These are phyloP conservation scores for Dicerorhinus sumatrensis DNA, from an alignment of 2,113 vertebrate species.

Conservation along the genomic window DNA sequence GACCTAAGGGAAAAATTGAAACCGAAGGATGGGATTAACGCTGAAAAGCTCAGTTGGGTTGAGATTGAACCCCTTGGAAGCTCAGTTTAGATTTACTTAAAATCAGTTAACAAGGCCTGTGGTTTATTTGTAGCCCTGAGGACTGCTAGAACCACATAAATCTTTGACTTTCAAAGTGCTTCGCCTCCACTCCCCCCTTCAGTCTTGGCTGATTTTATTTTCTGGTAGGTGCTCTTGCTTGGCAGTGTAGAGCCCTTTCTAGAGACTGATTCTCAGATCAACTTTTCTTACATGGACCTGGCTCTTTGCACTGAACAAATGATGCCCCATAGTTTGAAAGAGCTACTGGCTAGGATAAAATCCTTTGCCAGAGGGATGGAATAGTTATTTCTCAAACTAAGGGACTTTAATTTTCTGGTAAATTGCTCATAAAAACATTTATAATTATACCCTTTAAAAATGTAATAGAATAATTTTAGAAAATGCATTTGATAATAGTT, in stretches of 20 bases:
- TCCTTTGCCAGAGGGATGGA: conserved; percentile 54
- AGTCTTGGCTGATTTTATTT: neutral
- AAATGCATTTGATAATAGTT: conserved; percentile 74
- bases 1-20: conserved; percentile 55
- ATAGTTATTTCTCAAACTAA: conserved; percentile 72
- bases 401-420: conserved; percentile 79
- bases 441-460: conserved; percentile 81
- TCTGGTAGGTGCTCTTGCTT: neutral
- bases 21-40: conserved; percentile 51
- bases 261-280: conserved; percentile 24
- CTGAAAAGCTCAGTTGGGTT: conserved; percentile 44
- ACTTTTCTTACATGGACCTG: neutral
- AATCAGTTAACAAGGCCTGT: conserved; percentile 44
- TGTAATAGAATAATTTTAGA: conserved; percentile 80
- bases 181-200: neutral
- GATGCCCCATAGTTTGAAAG: conserved; percentile 46
- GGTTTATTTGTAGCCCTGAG: neutral
- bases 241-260: neutral
- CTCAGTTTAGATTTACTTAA: conserved; percentile 51
- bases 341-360: conserved; percentile 59
- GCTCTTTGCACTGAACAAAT: neutral
- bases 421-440: conserved; percentile 82
- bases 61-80: conserved; percentile 42
- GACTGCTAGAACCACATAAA: neutral
- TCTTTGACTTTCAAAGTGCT: neutral